These are phyloP conservation scores for Phylloscopus trochiloides DNA, from an alignment of 2,113 vertebrate genomes.

Conservation along the genomic window DNA sequence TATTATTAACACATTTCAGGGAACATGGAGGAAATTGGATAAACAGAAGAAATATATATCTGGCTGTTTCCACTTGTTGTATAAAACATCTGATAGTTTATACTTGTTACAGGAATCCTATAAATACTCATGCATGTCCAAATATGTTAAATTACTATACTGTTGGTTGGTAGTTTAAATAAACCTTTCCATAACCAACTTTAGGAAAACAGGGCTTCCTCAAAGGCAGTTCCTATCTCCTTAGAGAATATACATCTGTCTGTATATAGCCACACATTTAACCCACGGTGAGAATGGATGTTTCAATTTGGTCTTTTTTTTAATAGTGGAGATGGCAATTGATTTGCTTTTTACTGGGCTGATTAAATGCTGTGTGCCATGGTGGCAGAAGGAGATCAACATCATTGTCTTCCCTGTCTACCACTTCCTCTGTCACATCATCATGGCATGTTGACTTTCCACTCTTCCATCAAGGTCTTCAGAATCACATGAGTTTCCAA, in stretches of 20 bases:
- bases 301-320: not conserved
- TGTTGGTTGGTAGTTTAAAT: not conserved
- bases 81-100: not conserved
- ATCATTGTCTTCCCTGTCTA: not conserved
- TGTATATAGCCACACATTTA: not conserved
- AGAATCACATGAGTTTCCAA: not conserved
- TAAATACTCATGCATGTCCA: not conserved
- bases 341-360: not conserved
- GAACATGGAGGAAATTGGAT: not conserved
- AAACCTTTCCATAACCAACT: not conserved
- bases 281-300: not conserved
- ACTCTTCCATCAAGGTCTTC: not conserved
- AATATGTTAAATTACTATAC: not conserved
- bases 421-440: fast-evolving
- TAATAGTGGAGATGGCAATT: not conserved
- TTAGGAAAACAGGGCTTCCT: not conserved
- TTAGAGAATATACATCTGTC: not conserved
- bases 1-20: slow-evolving; percentile 17
- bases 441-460: not conserved
- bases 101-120: not conserved
- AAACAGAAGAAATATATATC: slow-evolving; percentile 2
- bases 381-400: not conserved
- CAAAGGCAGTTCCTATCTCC: not conserved
- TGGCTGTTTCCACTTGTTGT: not conserved
- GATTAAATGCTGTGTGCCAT: not conserved